Conservation (phyloP, 2,888 invertebrate genomes). For the Holacanthella duospinosa region DNA sequence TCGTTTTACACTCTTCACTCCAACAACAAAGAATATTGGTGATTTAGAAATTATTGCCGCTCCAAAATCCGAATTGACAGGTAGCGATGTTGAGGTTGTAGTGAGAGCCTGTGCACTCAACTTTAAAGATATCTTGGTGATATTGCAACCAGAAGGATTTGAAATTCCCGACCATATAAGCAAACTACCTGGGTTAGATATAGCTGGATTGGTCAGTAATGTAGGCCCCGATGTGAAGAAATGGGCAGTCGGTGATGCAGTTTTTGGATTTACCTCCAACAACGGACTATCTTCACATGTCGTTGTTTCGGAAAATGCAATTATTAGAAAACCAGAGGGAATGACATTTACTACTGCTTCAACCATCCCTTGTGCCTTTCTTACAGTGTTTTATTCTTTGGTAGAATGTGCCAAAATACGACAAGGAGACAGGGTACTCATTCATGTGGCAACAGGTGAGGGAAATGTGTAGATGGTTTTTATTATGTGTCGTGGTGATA, state of each 20-base stretch:
- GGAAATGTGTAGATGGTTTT: too few species aligned
- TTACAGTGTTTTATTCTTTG: conserved; percentile 15
- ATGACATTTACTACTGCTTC: conserved; percentile 16
- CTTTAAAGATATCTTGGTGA: conserved; percentile 6
- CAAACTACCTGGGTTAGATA: conserved; percentile 14
- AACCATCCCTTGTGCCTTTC: conserved; percentile 14
- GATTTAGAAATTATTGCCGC: not conserved
- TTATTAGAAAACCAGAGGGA: conserved; percentile 4
- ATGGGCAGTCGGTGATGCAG: conserved; percentile 11
- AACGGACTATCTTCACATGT: conserved; percentile 13
- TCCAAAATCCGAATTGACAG: not conserved
- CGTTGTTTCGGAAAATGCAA: not conserved
- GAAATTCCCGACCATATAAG: not conserved
- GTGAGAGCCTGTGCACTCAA: not conserved
- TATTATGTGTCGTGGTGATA: too few species aligned
- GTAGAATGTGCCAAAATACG: conserved; percentile 14
- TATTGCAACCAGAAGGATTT: conserved; percentile 6
- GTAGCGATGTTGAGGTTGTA: not conserved
- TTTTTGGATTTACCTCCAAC: conserved; percentile 11
- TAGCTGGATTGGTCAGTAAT: conserved; percentile 9
- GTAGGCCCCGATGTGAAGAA: not conserved
- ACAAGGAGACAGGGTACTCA: conserved; percentile 8
- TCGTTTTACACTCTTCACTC: not conserved
- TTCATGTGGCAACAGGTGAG: conserved; percentile 21
- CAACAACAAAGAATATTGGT: not conserved